A percentile compares a stretch with the other conserved stretches of the same genome.
Conservation (phyloP, 1,140 invertebrate genomes). For the Drosophila ogumai region DNA sequence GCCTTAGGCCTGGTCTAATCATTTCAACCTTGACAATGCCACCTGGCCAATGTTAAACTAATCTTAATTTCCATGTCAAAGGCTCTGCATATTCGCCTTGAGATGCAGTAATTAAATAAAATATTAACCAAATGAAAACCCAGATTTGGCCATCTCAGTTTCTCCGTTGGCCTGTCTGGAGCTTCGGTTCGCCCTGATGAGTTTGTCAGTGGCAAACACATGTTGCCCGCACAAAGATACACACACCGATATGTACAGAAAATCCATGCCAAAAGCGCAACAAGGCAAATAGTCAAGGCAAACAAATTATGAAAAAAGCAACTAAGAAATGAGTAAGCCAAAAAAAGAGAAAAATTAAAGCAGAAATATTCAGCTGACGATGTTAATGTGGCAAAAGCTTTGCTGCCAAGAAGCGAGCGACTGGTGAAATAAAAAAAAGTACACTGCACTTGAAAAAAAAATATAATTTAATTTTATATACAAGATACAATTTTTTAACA, state of each 20-base stretch:
- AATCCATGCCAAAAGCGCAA: slow-evolving; percentile 58
- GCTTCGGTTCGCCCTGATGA: slow-evolving; percentile 45
- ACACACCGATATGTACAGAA: slow-evolving; percentile 16
- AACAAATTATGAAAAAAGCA: slow-evolving; percentile 65
- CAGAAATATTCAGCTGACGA: slow-evolving; percentile 52
- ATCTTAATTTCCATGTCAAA: slow-evolving; percentile 23
- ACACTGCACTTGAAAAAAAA: not conserved
- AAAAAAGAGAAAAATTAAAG: slow-evolving; percentile 36
- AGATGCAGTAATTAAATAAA: slow-evolving; percentile 53
- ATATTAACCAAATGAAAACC: slow-evolving; percentile 50
- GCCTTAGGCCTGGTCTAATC: not conserved
- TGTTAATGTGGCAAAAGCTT: slow-evolving; percentile 68
- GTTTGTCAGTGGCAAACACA: slow-evolving; percentile 59
- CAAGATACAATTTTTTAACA: too few relatives aligned
- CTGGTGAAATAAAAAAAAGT: not conserved
- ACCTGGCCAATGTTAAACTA: slow-evolving; percentile 14
- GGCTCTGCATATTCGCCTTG: slow-evolving; percentile 6
- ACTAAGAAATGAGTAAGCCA: slow-evolving; percentile 63
- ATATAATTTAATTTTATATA: not conserved
- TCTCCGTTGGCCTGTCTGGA: slow-evolving; percentile 7
- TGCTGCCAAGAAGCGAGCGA: slow-evolving; percentile 21
- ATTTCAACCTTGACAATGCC: slow-evolving; percentile 35
- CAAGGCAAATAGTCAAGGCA: slow-evolving; percentile 67
- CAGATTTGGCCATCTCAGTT: slow-evolving; percentile 2
- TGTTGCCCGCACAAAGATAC: slow-evolving; percentile 52